Evolutionary conservation across 2,888 invertebrate species (phyloP).

Genomic region (Amiota communis): DNA sequence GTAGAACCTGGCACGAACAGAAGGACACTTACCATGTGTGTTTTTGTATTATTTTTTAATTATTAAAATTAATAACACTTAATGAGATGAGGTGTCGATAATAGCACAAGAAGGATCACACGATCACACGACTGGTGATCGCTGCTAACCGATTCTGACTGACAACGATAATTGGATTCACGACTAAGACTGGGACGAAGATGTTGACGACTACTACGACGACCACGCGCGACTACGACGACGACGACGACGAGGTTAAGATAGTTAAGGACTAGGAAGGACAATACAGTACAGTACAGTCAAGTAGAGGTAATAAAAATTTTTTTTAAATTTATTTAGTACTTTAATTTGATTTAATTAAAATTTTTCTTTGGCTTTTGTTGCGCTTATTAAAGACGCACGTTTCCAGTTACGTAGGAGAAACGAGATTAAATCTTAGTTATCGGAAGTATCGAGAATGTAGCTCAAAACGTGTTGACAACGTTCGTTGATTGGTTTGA

Average conservation of each 20-base stretch:
- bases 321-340: slow-evolving; percentile 2
- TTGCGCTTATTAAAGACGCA: slow-evolving; percentile 11
- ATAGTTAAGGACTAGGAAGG: background rate
- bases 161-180: slow-evolving; percentile 4
- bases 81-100: background rate
- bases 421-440: slow-evolving; percentile 28
- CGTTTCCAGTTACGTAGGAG: slow-evolving; percentile 16
- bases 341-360: background rate
- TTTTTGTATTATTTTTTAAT: background rate
- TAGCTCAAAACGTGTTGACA: slow-evolving; percentile 10
- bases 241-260: slow-evolving; percentile 14
- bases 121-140: background rate
- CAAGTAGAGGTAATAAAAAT: background rate
- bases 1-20: too few species aligned
- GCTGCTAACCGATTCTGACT: slow-evolving; percentile 11
- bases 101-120: background rate
- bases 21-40: background rate
- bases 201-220: slow-evolving; percentile 23
- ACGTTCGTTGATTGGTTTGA: background rate
- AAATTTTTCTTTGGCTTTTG: background rate
- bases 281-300: background rate
- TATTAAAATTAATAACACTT: background rate
- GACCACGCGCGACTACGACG: slow-evolving; percentile 24
- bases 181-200: background rate
- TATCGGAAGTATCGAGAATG: slow-evolving; percentile 17